Evolutionary conservation across 2,888 invertebrate genomes (phyloP), one percentile per base, ranked within the genome.

Genomic region (Callyntrura sp.): DNA sequence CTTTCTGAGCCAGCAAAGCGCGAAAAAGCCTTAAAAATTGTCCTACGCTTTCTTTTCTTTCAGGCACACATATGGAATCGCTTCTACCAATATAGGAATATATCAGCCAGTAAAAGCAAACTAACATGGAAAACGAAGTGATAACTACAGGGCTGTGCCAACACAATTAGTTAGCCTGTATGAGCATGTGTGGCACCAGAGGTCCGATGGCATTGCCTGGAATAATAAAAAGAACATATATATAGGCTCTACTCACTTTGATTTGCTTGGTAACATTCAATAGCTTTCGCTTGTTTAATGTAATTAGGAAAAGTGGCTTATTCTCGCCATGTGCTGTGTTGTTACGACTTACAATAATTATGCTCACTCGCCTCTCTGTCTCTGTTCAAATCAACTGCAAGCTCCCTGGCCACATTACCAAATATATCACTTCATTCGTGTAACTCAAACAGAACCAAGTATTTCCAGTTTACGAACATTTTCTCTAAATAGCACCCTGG

Each of bases 251-350:
- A 6, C 25, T 8, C 4, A 73, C 73, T 73, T 73, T 73, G 48
- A 73, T 73, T 45, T 73, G 73, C 48, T 48, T 20, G 73, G 73
- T 73, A 25, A 25, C 73, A 23, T 23, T 45, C 45, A 48, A 73
- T 73, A 73, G 23, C 23, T 17, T 20, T 12, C 20, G 51, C 25
- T 76, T 28, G 28, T 76, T 76, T 25, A 76, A 76, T 76, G 51
- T 51, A 76, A 76, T 76, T 55, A 76, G 25, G 51, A 51, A 76
- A 76, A 76, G 51, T 76, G 76, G 51, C n/a, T 55, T 28, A 55
- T 76, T 76, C 76, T 55, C 28, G n/a, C 51, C 48, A 55, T 28
- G 51, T 76, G 76, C 20, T 76, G 23, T 73, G n/a, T n/a, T n/a
- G n/a, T n/a, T n/a, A n/a, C n/a, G n/a, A n/a, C n/a, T n/a, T n/a